Percentiles rank a stretch among this genome's conserved stretches.
phyloP scores from a whole-genome alignment of 35 echinoderm and acorn worm genomes.

The Heliocidaris tuberculata region DNA sequence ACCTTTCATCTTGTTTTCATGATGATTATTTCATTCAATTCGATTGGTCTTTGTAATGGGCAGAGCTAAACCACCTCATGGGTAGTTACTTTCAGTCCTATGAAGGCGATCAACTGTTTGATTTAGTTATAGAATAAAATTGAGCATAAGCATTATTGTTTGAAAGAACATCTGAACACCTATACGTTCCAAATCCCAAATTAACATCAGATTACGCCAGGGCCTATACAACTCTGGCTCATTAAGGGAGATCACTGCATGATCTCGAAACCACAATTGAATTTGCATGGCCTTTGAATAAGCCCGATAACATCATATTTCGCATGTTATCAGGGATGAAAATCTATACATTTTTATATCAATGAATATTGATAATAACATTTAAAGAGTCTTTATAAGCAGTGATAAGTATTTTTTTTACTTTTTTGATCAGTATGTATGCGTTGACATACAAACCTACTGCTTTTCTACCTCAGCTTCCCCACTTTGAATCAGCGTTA shows the following conservation, averaged over 20 bases:
- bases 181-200: background rate
- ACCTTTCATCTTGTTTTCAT: background rate
- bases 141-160: background rate
- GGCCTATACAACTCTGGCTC: background rate
- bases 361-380: no score
- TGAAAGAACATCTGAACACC: background rate
- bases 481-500: no score
- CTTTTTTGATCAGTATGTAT: no score
- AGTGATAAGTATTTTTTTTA: no score
- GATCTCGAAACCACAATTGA: background rate
- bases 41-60: background rate
- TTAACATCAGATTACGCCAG: background rate
- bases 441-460: no score
- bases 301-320: background rate
- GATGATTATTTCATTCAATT: background rate
- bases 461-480: no score
- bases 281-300: background rate
- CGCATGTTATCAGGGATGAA: background rate
- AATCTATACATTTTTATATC: no score
- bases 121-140: background rate
- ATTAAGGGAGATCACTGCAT: background rate
- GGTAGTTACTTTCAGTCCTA: background rate
- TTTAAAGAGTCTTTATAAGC: no score
- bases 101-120: constrained; percentile 2
- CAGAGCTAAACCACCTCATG: background rate